Evolutionary conservation across 2,888 invertebrate species (phyloP).

Genomic region (Ariolimax columbianus): DNA sequence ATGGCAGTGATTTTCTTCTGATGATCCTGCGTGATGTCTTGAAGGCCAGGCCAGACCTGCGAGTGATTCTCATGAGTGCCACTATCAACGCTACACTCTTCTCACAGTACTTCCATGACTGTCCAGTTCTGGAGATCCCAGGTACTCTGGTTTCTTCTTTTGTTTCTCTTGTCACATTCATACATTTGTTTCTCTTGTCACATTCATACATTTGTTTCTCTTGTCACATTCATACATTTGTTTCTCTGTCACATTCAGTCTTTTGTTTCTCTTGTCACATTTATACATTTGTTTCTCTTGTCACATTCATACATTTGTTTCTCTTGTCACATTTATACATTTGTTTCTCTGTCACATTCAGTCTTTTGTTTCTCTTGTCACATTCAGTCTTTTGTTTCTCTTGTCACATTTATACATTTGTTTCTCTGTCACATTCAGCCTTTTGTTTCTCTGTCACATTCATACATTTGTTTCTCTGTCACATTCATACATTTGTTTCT

Average conservation of each 20-base stretch:
- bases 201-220: neutral
- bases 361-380: neutral
- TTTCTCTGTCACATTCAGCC: no score
- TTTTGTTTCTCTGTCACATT: no score
- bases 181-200: neutral
- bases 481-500: no score
- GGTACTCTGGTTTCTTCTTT: constrained; percentile 57
- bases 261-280: neutral
- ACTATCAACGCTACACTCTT: constrained; percentile 91
- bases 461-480: no score
- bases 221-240: neutral
- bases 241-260: neutral
- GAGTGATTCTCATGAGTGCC: constrained; percentile 95
- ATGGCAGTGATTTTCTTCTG: constrained; percentile 86
- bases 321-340: neutral
- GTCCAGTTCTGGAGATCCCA: constrained; percentile 74
- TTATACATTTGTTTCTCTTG: no score
- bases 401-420: no score
- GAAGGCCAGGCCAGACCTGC: constrained; percentile 83
- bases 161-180: neutral
- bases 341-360: neutral
- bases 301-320: no score
- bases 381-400: neutral
- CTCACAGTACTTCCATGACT: constrained; percentile 80
- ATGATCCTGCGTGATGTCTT: constrained; percentile 85